Conservation (phyloP, 2,113 vertebrate genomes). For the Poeciliopsis occidentalis region DNA sequence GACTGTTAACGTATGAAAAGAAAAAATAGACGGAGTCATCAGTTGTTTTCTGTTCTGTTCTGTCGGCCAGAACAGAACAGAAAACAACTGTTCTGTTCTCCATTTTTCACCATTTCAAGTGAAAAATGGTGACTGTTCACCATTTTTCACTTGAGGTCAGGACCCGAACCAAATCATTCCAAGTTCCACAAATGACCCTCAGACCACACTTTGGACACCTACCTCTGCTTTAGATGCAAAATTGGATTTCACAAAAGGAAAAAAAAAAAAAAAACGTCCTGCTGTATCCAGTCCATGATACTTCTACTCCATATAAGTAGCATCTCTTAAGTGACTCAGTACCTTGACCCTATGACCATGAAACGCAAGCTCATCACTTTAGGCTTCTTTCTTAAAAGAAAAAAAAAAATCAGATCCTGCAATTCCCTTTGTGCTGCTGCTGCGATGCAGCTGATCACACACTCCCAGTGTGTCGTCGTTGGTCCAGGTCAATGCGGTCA, state of each 20-base stretch:
- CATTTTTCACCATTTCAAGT: no score
- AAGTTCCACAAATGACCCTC: no score
- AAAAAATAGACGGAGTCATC: no score
- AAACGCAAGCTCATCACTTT: background rate
- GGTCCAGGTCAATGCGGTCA: conserved; percentile 57
- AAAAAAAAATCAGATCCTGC: background rate
- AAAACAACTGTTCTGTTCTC: no score
- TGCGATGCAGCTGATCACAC: background rate
- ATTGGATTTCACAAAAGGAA: background rate
- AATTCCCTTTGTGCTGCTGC: background rate
- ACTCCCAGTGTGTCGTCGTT: conserved; percentile 8
- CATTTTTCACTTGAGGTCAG: no score
- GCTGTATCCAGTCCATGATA: conserved; percentile 22
- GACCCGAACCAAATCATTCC: no score
- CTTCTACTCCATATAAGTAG: conserved; percentile 63
- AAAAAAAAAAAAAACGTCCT: background rate
- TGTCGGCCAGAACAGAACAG: no score
- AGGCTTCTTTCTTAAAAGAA: background rate
- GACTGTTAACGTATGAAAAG: no score
- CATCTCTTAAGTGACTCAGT: conserved; percentile 68
- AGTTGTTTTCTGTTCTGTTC: no score
- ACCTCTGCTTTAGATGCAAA: background rate
- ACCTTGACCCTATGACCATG: conserved; percentile 31
- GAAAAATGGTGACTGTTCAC: no score
- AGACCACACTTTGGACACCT: no score